Percentiles rank a stretch among this genome's conserved stretches.
Conservation (phyloP, 2,113 vertebrate genomes). For the Gallinago undulata region DNA sequence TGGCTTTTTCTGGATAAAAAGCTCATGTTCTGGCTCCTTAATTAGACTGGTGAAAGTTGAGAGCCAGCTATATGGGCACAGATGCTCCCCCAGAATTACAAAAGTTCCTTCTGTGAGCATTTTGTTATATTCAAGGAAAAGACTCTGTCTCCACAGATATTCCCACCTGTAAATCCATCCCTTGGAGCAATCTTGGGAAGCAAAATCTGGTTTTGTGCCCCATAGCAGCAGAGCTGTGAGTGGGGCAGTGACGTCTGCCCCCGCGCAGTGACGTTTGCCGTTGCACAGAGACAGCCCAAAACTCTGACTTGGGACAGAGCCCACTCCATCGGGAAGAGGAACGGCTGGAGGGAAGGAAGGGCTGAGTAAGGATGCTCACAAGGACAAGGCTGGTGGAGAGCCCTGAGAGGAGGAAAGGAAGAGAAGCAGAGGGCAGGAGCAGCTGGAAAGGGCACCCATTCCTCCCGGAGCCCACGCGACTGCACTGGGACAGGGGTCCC, state of each 20-base stretch:
- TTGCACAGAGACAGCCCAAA: background rate
- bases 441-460: rapidly evolving
- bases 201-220: background rate
- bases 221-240: background rate
- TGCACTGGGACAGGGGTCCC: background rate
- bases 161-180: background rate
- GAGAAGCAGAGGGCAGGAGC: background rate
- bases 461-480: background rate
- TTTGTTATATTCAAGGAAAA: background rate
- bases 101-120: background rate
- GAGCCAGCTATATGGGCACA: background rate
- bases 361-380: background rate
- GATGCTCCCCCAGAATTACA: background rate
- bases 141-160: background rate
- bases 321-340: background rate
- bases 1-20: background rate
- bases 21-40: background rate
- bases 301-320: background rate
- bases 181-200: background rate
- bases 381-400: background rate
- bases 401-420: background rate
- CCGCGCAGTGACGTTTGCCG: background rate
- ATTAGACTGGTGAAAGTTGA: background rate
- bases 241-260: rapidly evolving
- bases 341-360: background rate